A percentile compares a stretch with the other conserved stretches of the same genome.
Conservation (phyloP, 2,113 vertebrate genomes). For the Hippolais icterina region DNA sequence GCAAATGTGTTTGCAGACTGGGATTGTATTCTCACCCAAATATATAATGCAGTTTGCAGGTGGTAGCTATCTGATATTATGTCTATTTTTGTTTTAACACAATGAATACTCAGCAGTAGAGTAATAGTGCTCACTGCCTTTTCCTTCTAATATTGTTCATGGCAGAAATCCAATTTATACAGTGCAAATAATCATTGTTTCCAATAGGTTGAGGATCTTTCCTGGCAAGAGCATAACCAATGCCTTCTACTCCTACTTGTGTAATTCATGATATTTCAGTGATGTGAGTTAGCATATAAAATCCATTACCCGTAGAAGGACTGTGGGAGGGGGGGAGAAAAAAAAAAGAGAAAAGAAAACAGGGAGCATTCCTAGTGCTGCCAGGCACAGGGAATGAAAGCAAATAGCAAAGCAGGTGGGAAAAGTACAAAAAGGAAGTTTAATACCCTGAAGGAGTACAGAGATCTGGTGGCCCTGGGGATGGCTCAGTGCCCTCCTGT, state of each 20-base stretch:
- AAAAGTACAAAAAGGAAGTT: neutral
- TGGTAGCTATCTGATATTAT: slow-evolving; percentile 35
- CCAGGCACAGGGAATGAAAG: neutral
- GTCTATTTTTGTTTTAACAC: slow-evolving; percentile 42
- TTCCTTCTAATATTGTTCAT: slow-evolving; percentile 43
- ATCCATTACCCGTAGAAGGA: neutral
- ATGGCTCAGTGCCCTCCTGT: neutral
- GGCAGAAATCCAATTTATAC: slow-evolving; percentile 55
- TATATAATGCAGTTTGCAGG: slow-evolving; percentile 40
- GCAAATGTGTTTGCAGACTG: slow-evolving; percentile 22
- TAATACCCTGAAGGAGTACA: neutral
- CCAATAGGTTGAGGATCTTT: slow-evolving; percentile 11
- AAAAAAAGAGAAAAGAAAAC: neutral
- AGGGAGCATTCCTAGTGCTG: neutral
- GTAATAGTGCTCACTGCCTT: slow-evolving; percentile 11
- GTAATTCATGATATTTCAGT: slow-evolving; percentile 20
- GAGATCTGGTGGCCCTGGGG: neutral
- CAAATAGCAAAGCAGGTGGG: slow-evolving; percentile 10
- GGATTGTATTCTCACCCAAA: slow-evolving; percentile 13
- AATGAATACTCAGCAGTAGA: slow-evolving; percentile 19
- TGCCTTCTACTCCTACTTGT: slow-evolving; percentile 29
- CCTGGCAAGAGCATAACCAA: slow-evolving; percentile 19
- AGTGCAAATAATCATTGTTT: slow-evolving; percentile 51
- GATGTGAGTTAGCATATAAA: slow-evolving; percentile 19
- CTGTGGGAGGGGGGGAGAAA: fast-evolving